A percentile compares a stretch with the other conserved stretches of the same genome.
Evolutionary conservation across 2,888 invertebrate genomes (phyloP).

Genomic region (Scaptomyza parva): DNA sequence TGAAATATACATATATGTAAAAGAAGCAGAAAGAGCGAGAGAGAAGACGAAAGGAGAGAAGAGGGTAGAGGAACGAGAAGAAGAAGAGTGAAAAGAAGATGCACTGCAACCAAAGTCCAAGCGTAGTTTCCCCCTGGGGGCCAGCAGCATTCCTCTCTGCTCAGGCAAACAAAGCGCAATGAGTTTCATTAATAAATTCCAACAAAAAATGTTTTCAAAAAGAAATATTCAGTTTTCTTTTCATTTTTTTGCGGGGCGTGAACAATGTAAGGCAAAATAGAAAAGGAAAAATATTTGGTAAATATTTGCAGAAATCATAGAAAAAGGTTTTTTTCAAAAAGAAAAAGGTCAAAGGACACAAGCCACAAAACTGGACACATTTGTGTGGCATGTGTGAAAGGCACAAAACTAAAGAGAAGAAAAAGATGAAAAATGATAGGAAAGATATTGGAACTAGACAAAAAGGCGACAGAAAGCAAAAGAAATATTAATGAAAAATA

Average conservation of each 20-base stretch:
- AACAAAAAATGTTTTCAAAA: conserved; percentile 48
- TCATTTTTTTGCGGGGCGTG: conserved; percentile 57
- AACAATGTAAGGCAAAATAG: conserved; percentile 47
- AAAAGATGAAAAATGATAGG: conserved; percentile 54
- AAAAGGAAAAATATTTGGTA: conserved; percentile 75
- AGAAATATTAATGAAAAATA: background rate
- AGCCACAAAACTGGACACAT: background rate
- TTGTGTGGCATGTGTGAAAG: conserved; percentile 39
- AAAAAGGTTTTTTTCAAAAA: conserved; percentile 22
- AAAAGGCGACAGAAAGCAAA: conserved; percentile 25
- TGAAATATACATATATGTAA: conserved; percentile 8
- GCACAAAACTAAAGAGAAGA: conserved; percentile 31
- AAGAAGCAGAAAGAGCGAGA: conserved; percentile 36
- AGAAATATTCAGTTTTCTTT: background rate
- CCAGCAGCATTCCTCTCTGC: conserved; percentile 21
- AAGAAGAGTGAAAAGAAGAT: conserved; percentile 46
- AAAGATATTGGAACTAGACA: conserved; percentile 46
- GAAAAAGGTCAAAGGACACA: conserved; percentile 50
- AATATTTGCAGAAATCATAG: conserved; percentile 73
- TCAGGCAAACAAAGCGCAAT: conserved; percentile 47
- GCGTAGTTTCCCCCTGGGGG: conserved; percentile 56
- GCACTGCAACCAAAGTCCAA: conserved; percentile 46
- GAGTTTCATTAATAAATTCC: conserved; percentile 81
- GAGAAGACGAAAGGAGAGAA: too few species aligned
- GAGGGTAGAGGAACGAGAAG: too few species aligned